These are phyloP conservation scores for Drosophila burlai DNA, from an alignment of 1,140 invertebrate species.

Conservation along the genomic window DNA sequence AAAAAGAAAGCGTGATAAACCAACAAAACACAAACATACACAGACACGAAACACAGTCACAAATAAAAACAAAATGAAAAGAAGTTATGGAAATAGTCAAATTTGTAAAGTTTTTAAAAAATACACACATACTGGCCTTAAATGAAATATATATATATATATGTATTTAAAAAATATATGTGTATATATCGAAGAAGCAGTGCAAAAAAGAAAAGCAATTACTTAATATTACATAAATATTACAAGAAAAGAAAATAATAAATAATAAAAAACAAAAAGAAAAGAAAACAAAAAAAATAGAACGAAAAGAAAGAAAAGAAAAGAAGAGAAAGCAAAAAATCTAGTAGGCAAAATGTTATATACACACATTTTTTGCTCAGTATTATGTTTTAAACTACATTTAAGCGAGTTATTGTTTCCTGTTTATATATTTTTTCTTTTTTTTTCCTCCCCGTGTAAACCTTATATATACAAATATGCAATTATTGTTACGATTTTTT, in stretches of 20 bases:
- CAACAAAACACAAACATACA: slow-evolving; percentile 30
- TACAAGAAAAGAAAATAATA: slow-evolving; percentile 22
- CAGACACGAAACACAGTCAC: slow-evolving; percentile 58
- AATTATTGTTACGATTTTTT: slow-evolving; percentile 40
- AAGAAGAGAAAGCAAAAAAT: slow-evolving; percentile 65
- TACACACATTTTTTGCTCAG: slow-evolving; percentile 83
- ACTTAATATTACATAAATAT: slow-evolving; percentile 37
- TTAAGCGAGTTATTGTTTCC: slow-evolving; percentile 84
- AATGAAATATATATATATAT: slow-evolving; percentile 28
- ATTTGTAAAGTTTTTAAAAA: slow-evolving; percentile 39
- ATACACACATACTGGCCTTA: slow-evolving; percentile 22
- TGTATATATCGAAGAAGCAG: slow-evolving; percentile 16
- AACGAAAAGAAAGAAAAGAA: not conserved
- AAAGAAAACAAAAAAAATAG: slow-evolving; percentile 15
- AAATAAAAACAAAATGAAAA: slow-evolving; percentile 52
- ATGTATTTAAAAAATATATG: slow-evolving; percentile 20
- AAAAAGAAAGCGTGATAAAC: slow-evolving; percentile 69
- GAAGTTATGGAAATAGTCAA: slow-evolving; percentile 44
- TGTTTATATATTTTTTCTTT: slow-evolving; percentile 61
- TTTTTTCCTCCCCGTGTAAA: slow-evolving; percentile 28
- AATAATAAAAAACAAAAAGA: slow-evolving; percentile 14
- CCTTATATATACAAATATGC: slow-evolving; percentile 22
- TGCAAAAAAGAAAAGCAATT: slow-evolving; percentile 40
- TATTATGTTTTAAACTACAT: slow-evolving; percentile 84
- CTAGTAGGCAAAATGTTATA: slow-evolving; percentile 69